Evolutionary conservation across 1,140 invertebrate genomes (phyloP).

Genomic region (Aphelinus certus): DNA sequence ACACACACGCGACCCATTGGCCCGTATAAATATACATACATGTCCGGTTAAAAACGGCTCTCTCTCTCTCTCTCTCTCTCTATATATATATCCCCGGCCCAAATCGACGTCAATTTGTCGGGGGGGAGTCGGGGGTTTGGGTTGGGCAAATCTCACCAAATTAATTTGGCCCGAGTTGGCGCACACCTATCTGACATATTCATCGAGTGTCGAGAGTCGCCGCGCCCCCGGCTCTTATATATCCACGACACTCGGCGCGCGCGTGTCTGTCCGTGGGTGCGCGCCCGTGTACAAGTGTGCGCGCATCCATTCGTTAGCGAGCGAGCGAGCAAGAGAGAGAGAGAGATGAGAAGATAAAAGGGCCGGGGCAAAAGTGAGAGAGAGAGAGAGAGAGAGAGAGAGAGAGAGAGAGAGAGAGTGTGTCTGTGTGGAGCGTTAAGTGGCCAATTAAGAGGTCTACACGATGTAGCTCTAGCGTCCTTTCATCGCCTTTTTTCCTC

Average conservation of each 20-base stretch:
- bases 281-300: not conserved
- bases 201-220: constrained; percentile 19
- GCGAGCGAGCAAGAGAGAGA: no score
- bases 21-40: no score
- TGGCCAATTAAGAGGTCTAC: constrained; percentile 36
- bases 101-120: constrained; percentile 13
- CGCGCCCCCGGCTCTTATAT: constrained; percentile 10
- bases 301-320: not conserved
- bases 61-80: no score
- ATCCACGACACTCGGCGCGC: constrained; percentile 8
- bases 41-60: no score
- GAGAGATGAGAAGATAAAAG: no score
- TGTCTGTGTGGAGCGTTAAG: constrained; percentile 20
- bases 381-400: not conserved
- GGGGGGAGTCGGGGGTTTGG: not conserved
- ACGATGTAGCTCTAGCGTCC: constrained; percentile 23
- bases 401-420: not conserved
- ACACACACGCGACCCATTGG: not conserved
- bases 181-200: constrained; percentile 25
- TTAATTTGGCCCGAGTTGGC: constrained; percentile 14
- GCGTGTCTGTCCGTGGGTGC: not conserved
- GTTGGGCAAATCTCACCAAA: not conserved
- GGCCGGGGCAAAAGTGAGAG: no score
- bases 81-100: no score
- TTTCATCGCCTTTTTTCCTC: constrained; percentile 15